Percentiles rank a stretch among this genome's conserved stretches.
These are phyloP conservation scores for Tachyglossus aculeatus DNA, from an alignment of 2,797 vertebrate genomes.

Conservation along the genomic window DNA sequence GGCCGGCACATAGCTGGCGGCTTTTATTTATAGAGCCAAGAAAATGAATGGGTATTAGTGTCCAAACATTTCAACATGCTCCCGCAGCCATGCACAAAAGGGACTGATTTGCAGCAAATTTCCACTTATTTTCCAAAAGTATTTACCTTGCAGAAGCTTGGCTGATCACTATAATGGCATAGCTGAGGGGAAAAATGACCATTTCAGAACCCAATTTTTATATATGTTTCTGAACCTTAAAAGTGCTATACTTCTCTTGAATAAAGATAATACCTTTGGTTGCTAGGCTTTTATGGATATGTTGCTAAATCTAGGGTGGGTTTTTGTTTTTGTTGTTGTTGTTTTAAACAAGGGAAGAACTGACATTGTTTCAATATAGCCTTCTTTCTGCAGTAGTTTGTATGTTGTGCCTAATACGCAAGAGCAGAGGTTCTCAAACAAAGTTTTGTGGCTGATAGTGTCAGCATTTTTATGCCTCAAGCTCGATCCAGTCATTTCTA, in stretches of 20 bases:
- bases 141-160: slow-evolving; percentile 86
- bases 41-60: slow-evolving; percentile 99
- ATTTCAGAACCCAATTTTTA: slow-evolving; percentile 75
- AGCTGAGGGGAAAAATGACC: slow-evolving; percentile 72
- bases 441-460: neutral
- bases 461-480: neutral
- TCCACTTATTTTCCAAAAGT: slow-evolving; percentile 99
- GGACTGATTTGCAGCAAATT: slow-evolving; percentile 99
- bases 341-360: slow-evolving; percentile 48
- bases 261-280: slow-evolving; percentile 72
- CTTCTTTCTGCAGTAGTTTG: neutral
- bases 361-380: slow-evolving; percentile 28
- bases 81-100: slow-evolving; percentile 99
- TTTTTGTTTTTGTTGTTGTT: neutral
- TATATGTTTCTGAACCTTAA: slow-evolving; percentile 70
- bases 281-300: slow-evolving; percentile 66
- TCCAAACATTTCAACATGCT: slow-evolving; percentile 99
- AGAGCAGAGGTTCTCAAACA: neutral
- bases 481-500: neutral
- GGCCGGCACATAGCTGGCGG: slow-evolving; percentile 96
- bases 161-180: slow-evolving; percentile 80
- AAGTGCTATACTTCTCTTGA: slow-evolving; percentile 65
- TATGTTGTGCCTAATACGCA: neutral
- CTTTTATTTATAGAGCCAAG: slow-evolving; percentile 99
- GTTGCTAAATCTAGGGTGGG: slow-evolving; percentile 47